phyloP scores from a whole-genome alignment of 2,888 invertebrate species.

The Pinctada fucata region DNA sequence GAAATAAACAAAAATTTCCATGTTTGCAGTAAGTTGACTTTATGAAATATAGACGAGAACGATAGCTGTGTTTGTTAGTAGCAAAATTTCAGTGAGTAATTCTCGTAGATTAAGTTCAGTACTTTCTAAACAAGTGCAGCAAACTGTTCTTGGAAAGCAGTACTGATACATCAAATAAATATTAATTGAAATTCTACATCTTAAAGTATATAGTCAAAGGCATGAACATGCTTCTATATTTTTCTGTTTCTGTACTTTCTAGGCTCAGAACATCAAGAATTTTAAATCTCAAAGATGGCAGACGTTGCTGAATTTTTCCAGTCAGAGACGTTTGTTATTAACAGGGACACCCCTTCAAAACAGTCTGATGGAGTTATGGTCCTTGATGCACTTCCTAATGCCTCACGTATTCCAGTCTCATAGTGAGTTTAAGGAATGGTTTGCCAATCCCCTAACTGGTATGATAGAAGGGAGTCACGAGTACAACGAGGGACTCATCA shows the following conservation, averaged over 20 bases:
- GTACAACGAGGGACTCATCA: slow-evolving; percentile 92
- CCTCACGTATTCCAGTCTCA: slow-evolving; percentile 89
- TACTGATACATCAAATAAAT: not conserved
- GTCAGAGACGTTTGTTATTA: slow-evolving; percentile 86
- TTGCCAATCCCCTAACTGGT: slow-evolving; percentile 96
- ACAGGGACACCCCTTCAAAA: slow-evolving; percentile 99
- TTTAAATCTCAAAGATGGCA: slow-evolving; percentile 99
- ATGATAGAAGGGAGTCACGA: slow-evolving; percentile 96
- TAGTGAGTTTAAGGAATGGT: slow-evolving; percentile 96
- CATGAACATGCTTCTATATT: not conserved
- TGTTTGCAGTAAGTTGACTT: not conserved
- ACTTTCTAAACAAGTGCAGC: slow-evolving; percentile 18
- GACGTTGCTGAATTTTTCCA: slow-evolving; percentile 94
- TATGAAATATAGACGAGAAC: no score
- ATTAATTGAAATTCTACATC: not conserved
- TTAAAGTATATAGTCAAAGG: not conserved
- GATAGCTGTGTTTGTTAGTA: not conserved
- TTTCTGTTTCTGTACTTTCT: slow-evolving; percentile 23
- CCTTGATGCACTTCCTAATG: slow-evolving; percentile 98
- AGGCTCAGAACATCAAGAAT: slow-evolving; percentile 99
- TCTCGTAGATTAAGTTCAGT: slow-evolving; percentile 7
- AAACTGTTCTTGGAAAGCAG: slow-evolving; percentile 29
- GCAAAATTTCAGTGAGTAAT: slow-evolving; percentile 15
- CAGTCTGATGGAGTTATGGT: slow-evolving; percentile 98
- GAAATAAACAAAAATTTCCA: not conserved